Evolutionary conservation across 2,888 invertebrate species (phyloP).

Genomic region (Drosophila limbata): DNA sequence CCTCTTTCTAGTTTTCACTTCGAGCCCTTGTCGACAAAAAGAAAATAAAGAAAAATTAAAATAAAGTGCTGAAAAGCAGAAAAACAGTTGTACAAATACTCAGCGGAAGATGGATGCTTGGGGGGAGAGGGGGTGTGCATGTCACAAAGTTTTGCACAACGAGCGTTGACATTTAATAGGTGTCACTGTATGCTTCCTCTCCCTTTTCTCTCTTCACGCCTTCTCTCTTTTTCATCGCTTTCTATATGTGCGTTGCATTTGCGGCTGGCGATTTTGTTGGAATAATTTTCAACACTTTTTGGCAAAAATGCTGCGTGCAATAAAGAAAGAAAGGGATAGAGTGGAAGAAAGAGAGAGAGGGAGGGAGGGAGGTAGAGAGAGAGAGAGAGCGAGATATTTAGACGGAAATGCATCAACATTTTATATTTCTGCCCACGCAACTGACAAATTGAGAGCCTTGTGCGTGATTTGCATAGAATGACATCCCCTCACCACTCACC

Average conservation of each 20-base stretch:
- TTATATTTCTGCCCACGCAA: constrained; percentile 50
- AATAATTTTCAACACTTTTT: constrained; percentile 53
- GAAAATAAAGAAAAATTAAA: constrained; percentile 11
- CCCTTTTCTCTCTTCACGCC: background rate
- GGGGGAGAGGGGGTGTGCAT: constrained; percentile 7
- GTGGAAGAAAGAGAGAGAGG: background rate
- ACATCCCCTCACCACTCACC: background rate
- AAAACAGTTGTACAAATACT: constrained; percentile 35
- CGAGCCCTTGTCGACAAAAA: background rate
- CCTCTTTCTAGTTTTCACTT: background rate
- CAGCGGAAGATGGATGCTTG: background rate
- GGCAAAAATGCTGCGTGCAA: constrained; percentile 10
- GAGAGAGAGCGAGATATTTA: background rate
- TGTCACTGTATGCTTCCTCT: constrained; percentile 31
- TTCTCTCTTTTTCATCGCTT: background rate
- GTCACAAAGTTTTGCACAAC: constrained; percentile 49
- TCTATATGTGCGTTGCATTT: constrained; percentile 29
- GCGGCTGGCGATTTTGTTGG: constrained; percentile 45
- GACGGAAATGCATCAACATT: constrained; percentile 36
- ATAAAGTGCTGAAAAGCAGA: constrained; percentile 40
- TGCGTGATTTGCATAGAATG: constrained; percentile 58
- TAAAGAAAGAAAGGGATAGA: background rate
- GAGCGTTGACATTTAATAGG: constrained; percentile 63
- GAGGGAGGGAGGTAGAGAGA: background rate
- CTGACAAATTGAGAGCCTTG: constrained; percentile 53